phyloP scores from a whole-genome alignment of 2,888 invertebrate genomes.

The Acleris holmiana region DNA sequence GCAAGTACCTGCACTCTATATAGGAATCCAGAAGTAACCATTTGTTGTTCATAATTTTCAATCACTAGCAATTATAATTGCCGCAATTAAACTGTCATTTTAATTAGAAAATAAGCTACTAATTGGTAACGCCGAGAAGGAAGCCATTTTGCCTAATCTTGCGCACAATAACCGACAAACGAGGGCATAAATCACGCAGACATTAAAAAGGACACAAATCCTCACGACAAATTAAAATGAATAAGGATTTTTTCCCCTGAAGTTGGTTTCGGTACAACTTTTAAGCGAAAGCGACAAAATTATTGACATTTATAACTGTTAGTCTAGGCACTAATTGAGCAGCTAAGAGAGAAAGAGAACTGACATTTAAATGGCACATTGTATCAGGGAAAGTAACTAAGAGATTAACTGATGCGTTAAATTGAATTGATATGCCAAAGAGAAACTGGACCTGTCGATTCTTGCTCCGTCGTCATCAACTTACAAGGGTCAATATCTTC shows the following conservation, averaged over 20 bases:
- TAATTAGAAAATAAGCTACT: slow-evolving; percentile 2
- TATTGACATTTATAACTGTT: too few relatives aligned
- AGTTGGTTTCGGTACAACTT: slow-evolving; percentile 44
- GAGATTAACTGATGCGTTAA: neutral
- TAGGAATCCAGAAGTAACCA: neutral
- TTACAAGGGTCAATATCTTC: neutral
- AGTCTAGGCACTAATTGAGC: too few relatives aligned
- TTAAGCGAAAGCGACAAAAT: slow-evolving; percentile 16
- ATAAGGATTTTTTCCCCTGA: slow-evolving; percentile 56
- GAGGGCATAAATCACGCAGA: slow-evolving; percentile 55
- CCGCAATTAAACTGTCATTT: neutral
- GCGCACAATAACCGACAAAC: slow-evolving; percentile 2
- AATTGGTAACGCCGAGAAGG: neutral
- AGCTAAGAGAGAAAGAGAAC: too few relatives aligned
- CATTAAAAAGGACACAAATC: slow-evolving; percentile 57
- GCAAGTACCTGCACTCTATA: too few relatives aligned
- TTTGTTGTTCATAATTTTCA: neutral
- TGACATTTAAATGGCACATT: too few relatives aligned
- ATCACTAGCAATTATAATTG: neutral
- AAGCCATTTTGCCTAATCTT: slow-evolving; percentile 12
- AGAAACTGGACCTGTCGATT: neutral
- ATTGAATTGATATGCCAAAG: neutral
- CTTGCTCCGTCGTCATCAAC: neutral
- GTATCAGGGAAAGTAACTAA: too few relatives aligned
- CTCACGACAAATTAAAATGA: slow-evolving; percentile 68